phyloP scores from a whole-genome alignment of 2,888 invertebrate species.

The Periphyllus acericola region DNA sequence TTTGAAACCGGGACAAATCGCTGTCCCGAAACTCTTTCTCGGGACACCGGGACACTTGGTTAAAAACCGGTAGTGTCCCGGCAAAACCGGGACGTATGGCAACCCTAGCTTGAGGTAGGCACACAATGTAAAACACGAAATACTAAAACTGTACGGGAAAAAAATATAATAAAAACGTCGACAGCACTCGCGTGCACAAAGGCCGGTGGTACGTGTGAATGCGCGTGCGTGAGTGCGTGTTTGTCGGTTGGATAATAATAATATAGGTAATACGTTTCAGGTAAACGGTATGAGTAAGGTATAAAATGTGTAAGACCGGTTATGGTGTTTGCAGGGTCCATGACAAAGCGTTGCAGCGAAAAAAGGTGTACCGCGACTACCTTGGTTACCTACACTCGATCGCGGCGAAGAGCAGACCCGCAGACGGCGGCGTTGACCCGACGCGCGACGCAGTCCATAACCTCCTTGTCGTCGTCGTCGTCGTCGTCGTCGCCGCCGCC shows the following conservation, averaged over 20 bases:
- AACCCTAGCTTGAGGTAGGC: no score
- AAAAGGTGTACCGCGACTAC: neutral
- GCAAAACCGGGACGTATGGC: no score
- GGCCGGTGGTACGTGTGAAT: no score
- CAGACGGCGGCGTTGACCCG: neutral
- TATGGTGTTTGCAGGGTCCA: neutral
- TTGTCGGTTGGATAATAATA: no score
- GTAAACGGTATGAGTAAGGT: neutral
- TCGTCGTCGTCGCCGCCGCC: neutral
- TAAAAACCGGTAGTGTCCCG: no score
- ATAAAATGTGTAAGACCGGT: slow-evolving; percentile 10
- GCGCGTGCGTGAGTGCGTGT: no score
- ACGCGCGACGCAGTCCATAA: neutral
- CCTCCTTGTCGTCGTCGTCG: neutral
- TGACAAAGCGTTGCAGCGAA: neutral
- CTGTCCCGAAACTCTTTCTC: no score
- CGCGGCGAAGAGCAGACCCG: neutral
- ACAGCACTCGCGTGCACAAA: neutral
- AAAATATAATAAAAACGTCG: neutral
- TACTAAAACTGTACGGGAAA: neutral
- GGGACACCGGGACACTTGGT: no score
- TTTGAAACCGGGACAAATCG: no score
- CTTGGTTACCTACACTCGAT: neutral
- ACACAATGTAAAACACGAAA: neutral
- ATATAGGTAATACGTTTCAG: no score